Percentiles rank a stretch among this genome's conserved stretches.
phyloP scores from a whole-genome alignment of 2,797 vertebrate species.

The Catostomus latipinnis region DNA sequence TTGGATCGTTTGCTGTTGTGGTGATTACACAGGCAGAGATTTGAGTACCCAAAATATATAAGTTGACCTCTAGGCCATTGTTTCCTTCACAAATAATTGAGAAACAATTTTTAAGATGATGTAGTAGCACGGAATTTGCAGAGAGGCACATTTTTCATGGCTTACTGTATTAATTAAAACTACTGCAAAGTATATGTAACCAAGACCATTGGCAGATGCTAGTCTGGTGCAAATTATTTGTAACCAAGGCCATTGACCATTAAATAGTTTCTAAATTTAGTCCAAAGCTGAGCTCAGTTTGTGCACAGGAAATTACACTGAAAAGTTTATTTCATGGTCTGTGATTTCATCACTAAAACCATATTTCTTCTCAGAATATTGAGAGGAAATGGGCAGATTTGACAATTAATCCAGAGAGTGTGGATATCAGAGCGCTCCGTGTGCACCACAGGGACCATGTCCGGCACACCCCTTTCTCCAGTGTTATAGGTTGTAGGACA shows the following conservation, averaged over 20 bases:
- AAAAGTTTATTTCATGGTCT: constrained; percentile 4
- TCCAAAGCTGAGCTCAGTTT: neutral
- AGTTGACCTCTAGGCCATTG: constrained; percentile 1
- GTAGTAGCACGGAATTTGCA: neutral
- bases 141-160: neutral
- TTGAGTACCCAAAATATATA: neutral
- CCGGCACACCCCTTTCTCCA: constrained; percentile 53
- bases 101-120: neutral
- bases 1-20: neutral
- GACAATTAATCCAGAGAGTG: neutral
- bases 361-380: neutral
- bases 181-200: neutral
- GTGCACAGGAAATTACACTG: neutral
- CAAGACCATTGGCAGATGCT: neutral
- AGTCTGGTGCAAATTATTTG: neutral
- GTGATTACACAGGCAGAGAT: constrained; percentile 8
- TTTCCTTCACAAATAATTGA: constrained; percentile 2
- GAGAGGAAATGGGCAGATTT: neutral
- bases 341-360: neutral
- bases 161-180: neutral
- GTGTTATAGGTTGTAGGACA: constrained; percentile 50
- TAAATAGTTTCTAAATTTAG: constrained; percentile 5
- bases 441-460: constrained; percentile 9
- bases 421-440: constrained; percentile 13
- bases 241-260: neutral